Evolutionary conservation across 1,140 invertebrate genomes (phyloP).

Genomic region (Leptinotarsa undecemlineata): DNA sequence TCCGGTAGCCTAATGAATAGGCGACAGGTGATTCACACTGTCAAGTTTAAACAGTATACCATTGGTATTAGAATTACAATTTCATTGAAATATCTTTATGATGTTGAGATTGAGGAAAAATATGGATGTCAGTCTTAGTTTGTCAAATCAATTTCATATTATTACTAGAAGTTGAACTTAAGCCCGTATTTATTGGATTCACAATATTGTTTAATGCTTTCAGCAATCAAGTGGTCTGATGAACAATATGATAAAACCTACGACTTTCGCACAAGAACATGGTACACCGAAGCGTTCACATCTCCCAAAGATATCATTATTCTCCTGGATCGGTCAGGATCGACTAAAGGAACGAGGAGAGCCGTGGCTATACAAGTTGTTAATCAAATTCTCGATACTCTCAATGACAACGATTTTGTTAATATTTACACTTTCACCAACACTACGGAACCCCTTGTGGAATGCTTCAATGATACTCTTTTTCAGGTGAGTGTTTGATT

Average conservation of each 20-base stretch:
- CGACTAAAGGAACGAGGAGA: constrained; percentile 92
- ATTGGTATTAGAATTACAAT: no score
- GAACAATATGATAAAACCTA: constrained; percentile 79
- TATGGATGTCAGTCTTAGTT: no score
- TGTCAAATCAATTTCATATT: no score
- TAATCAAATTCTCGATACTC: constrained; percentile 92
- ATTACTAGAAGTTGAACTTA: no score
- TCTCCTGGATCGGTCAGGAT: constrained; percentile 92
- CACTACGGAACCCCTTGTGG: constrained; percentile 74
- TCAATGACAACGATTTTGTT: constrained; percentile 97
- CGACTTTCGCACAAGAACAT: constrained; percentile 84
- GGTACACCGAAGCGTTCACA: constrained; percentile 94
- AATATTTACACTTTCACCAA: constrained; percentile 90
- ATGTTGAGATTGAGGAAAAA: no score
- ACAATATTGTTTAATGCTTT: constrained; percentile 29
- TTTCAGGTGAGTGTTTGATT: constrained; percentile 68
- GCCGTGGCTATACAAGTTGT: constrained; percentile 95
- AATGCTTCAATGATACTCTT: constrained; percentile 83
- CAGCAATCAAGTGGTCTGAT: constrained; percentile 70
- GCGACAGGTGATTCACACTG: no score
- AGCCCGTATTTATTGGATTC: no score
- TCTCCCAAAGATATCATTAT: constrained; percentile 97
- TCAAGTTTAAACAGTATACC: no score
- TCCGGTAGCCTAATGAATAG: no score
- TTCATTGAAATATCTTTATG: no score